Conservation (phyloP, 2,888 invertebrate genomes). For the Calameuta filiformis region DNA sequence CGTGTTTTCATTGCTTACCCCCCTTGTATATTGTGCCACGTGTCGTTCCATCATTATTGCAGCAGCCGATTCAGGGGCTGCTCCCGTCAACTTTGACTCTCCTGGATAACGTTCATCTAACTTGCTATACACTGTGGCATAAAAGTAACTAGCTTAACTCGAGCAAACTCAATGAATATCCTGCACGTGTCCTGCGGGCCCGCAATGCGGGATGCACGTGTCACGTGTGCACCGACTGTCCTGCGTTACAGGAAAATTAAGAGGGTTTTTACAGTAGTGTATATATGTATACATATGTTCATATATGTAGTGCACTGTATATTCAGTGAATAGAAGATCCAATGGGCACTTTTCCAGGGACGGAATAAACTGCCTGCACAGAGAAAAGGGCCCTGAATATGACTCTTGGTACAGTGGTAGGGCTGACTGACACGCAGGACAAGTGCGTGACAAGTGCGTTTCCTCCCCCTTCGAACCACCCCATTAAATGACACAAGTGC, state of each 20-base stretch:
- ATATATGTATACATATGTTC: background rate
- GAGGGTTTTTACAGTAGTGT: background rate
- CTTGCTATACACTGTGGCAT: background rate
- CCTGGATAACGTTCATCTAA: background rate
- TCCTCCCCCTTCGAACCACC: background rate
- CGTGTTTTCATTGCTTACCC: background rate
- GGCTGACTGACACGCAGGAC: slow-evolving; percentile 17
- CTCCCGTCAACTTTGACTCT: background rate
- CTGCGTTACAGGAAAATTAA: background rate
- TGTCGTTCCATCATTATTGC: background rate
- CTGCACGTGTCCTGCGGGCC: slow-evolving; percentile 35
- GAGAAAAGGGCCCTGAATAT: background rate
- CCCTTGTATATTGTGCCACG: background rate
- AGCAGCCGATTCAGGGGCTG: background rate
- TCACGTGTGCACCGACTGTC: slow-evolving; percentile 29
- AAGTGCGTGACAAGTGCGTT: slow-evolving; percentile 35
- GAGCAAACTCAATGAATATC: slow-evolving; percentile 13
- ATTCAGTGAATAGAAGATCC: slow-evolving; percentile 8
- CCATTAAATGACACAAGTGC: background rate
- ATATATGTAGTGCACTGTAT: background rate
- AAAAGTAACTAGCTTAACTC: background rate
- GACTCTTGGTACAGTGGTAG: slow-evolving; percentile 3
- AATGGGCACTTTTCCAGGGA: slow-evolving; percentile 10
- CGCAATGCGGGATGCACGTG: slow-evolving; percentile 37
- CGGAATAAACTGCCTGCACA: background rate